Evolutionary conservation across 2,797 vertebrate species (phyloP), one percentile per base, ranked within the genome.

Genomic region (Chaetophractus vellerosus): DNA sequence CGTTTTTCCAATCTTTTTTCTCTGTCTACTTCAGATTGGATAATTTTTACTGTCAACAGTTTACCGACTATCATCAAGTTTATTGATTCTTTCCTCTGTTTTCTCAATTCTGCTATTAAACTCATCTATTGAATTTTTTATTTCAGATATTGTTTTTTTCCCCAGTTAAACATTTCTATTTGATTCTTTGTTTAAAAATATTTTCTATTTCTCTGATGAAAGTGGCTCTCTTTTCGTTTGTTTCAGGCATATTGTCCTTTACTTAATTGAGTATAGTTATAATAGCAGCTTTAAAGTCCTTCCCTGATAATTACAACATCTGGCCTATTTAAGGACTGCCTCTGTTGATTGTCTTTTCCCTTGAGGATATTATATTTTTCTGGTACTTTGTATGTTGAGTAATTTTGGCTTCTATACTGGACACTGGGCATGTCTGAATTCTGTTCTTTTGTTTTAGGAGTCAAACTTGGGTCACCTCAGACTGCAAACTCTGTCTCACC

Each of bases 171-270:
- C 33, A 14, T 79, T 81, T 80, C 26, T 36, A 31, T 61, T 84
- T 36, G 15, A 10, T 66, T 72, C 12, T 64, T 93, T 89, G 48
- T n/a, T 48, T 9, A 52, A 52, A 52, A 52, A 6, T 66, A 63
- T 36, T 78, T 92, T 95, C 36, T 95, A 38, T 66, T 61, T 95
- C 33, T 76, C 23, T 85, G 48, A 31, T 72, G 88, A 91, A 6
- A 81, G 16, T 48, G 41, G 38, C 38, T 93, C 24, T 90, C 72
- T 36, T 75, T 94, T 87, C 45, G 50, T 68, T 88, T 45, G 21
- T 72, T 63, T 55, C 66, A 28, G 36, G 5, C 38, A 1, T 79
- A n/a, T 68, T 92, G 86, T 21, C 41, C 28, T 80, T 57, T 81
- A 69, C 45, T 82, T 80, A 31, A 19, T 12, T n/a, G 33, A 89